phyloP scores from a whole-genome alignment of 64 coral and sea anemone genomes.

The Porites lutea region DNA sequence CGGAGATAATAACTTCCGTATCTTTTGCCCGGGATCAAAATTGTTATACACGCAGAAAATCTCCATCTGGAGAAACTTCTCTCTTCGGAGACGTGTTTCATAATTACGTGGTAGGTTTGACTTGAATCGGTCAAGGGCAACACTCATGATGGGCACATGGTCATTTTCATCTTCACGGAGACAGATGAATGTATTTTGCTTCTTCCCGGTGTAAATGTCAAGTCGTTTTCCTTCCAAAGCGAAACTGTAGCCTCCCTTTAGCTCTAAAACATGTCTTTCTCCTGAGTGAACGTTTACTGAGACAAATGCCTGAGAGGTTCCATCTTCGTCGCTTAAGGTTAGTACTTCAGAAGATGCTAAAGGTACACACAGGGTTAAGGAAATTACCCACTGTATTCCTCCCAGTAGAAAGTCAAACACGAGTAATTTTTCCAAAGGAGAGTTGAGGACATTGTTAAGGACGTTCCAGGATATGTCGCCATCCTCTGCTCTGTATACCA shows the following conservation, averaged over 20 bases:
- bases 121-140: conserved; percentile 71
- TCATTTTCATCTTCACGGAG: conserved; percentile 63
- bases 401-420: conserved; percentile 72
- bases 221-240: conserved; percentile 67
- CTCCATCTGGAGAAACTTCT: conserved; percentile 65
- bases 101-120: conserved; percentile 49
- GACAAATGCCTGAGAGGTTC: conserved; percentile 24
- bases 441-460: conserved; percentile 66
- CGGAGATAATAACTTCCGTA: neutral
- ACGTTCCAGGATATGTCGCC: conserved; percentile 66
- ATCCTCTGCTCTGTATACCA: conserved; percentile 53
- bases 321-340: conserved; percentile 56
- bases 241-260: conserved; percentile 64
- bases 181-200: conserved; percentile 79
- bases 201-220: conserved; percentile 82
- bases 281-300: conserved; percentile 43
- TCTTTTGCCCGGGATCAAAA: conserved; percentile 46
- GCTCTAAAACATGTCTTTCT: conserved; percentile 46
- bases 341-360: conserved; percentile 44
- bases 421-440: conserved; percentile 63
- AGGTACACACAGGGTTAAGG: conserved; percentile 40
- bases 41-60: conserved; percentile 62
- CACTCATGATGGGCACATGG: conserved; percentile 71
- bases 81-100: conserved; percentile 62
- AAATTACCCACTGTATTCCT: conserved; percentile 75